Evolutionary conservation across 1,140 invertebrate species (phyloP), one percentile per base, ranked within the genome.

Genomic region (Tetramorium alpestre): DNA sequence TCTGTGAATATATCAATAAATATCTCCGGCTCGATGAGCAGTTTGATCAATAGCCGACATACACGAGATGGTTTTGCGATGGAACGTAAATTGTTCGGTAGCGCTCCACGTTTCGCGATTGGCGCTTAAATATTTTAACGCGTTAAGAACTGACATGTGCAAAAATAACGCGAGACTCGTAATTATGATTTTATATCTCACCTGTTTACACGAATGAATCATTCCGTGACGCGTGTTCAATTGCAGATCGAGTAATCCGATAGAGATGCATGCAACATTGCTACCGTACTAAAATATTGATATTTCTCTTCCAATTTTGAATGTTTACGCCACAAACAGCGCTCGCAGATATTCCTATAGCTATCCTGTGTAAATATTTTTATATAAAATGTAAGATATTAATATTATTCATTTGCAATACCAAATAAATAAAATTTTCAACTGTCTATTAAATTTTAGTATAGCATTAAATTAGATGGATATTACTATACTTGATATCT

Each of bases 1-100:
- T 72, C 18, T 72, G 65, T 69, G 67, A 82, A 82, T 72, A 70
- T 72, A 72, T 33, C 51, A 72, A 58, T 81, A 81, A 81, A 81
- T 70, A 81, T 81, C 25, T 7, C 65, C 8, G 22, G 38, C 78
- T 56, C 62, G 33, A 81, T 81, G 16, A 82, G 62, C 60, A 65
- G 44, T 22, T 49, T 58, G 65, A 56, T 22, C 41, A 72, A 73
- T 82, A 73, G 41, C 51, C 22, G 47, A 41, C 62, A 33, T 82
- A 13, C 41, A 16, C 22, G 11, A 4, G 54, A 82, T 82, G 41
- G 54, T 82, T 73, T 56, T 47, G 51, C 67, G 41, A 25, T 60
- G 54, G 67, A 72, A 60, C 41, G 38, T 72, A 72, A 82, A 73
- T 69, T 82, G 64, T 69, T 69, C 77, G 49, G 67, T 81, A 7